Percentiles rank a stretch among this genome's conserved stretches.
These are phyloP conservation scores for Zoroaster sp. DNA, from an alignment of 53 echinoderm and acorn worm genomes.

Conservation along the genomic window DNA sequence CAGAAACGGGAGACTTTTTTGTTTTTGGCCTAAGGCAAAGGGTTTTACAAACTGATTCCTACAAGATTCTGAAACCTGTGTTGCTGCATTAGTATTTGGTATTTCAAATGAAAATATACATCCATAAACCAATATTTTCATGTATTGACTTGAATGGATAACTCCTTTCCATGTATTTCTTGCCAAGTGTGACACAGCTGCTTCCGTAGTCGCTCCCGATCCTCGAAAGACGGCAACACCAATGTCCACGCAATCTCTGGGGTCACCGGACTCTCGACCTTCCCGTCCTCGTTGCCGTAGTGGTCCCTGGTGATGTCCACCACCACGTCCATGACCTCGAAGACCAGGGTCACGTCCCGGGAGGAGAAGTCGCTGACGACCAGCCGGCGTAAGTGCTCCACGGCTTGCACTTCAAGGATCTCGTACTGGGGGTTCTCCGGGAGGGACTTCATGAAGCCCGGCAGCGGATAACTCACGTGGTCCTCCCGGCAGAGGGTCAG, in stretches of 20 bases:
- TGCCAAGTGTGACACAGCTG: slow-evolving; percentile 87
- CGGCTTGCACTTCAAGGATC: slow-evolving; percentile 66
- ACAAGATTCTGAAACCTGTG: no score
- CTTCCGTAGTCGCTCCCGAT: slow-evolving; percentile 90
- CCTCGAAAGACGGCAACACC: slow-evolving; percentile 82
- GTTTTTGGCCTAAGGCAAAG: no score
- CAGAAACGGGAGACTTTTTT: no score
- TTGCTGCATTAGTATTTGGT: no score
- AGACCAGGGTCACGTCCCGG: slow-evolving; percentile 83
- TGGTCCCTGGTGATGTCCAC: slow-evolving; percentile 91
- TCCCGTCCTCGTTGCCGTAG: slow-evolving; percentile 60
- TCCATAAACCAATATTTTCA: slow-evolving; percentile 21
- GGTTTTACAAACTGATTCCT: no score
- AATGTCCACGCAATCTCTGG: slow-evolving; percentile 87
- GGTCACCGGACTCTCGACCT: slow-evolving; percentile 37
- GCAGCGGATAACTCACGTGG: slow-evolving; percentile 96
- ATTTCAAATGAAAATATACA: no score
- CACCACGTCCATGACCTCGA: slow-evolving; percentile 91
- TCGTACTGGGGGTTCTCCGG: slow-evolving; percentile 87
- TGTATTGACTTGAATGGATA: slow-evolving; percentile 89
- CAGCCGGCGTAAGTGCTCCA: slow-evolving; percentile 70
- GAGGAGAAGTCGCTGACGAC: slow-evolving; percentile 91
- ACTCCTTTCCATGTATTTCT: slow-evolving; percentile 72
- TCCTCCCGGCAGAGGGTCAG: slow-evolving; percentile 85
- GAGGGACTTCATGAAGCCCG: slow-evolving; percentile 77